Conservation (phyloP, 2,113 vertebrate species). For the Sceloporus undulatus region DNA sequence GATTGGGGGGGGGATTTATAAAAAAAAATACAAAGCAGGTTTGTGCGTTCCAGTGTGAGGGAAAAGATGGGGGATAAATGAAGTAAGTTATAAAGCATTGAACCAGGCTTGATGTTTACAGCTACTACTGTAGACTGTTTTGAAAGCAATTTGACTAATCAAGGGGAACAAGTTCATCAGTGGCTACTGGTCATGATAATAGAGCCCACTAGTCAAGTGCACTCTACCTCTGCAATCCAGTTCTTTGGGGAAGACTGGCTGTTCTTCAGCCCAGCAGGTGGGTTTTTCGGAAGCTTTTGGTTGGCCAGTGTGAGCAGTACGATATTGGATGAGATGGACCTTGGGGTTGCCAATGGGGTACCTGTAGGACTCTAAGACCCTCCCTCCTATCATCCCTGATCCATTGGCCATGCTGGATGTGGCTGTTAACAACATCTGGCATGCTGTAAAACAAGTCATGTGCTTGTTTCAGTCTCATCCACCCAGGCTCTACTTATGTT, state of each 20-base stretch:
- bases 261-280: not conserved
- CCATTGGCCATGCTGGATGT: too few relatives aligned
- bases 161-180: not conserved
- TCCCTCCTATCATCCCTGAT: too few relatives aligned
- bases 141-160: not conserved
- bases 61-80: too few relatives aligned
- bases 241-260: not conserved
- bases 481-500: not conserved
- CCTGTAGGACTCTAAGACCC: too few relatives aligned
- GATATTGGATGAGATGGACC: not conserved
- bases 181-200: not conserved
- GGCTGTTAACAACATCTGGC: too few relatives aligned
- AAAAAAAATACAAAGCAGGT: too few relatives aligned
- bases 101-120: not conserved
- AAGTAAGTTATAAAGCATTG: not conserved
- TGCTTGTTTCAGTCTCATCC: not conserved
- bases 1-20: too few relatives aligned
- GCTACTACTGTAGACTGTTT: not conserved
- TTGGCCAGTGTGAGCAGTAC: not conserved
- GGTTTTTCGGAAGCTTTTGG: not conserved
- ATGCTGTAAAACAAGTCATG: not conserved
- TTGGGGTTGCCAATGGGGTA: not conserved
- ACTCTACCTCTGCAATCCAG: not conserved
- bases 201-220: not conserved
- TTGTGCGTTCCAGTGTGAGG: too few relatives aligned